Evolutionary conservation across 2,797 vertebrate genomes (phyloP).

Genomic region (Amphiprion clarkii): DNA sequence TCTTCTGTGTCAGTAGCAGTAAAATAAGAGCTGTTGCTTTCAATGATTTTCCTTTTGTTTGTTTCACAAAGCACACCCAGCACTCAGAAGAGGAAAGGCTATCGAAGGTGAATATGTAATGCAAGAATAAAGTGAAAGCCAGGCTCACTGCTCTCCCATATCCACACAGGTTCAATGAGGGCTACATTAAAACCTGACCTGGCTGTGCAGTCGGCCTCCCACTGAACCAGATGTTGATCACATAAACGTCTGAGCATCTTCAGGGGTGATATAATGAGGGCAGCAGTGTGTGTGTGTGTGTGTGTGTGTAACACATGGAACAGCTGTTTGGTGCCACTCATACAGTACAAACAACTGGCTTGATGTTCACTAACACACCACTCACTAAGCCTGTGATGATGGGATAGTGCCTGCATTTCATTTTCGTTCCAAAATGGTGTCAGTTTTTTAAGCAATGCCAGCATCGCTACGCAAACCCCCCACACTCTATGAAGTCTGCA

Average conservation of each 20-base stretch:
- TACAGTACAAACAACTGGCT: background rate
- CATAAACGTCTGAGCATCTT: conserved; percentile 37
- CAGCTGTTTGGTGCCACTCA: conserved; percentile 24
- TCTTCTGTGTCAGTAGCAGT: conserved; percentile 28
- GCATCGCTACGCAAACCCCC: conserved; percentile 1
- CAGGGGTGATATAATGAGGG: conserved; percentile 25
- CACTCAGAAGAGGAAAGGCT: conserved; percentile 1
- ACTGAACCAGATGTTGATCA: conserved; percentile 47
- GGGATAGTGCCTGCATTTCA: background rate
- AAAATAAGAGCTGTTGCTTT: conserved; percentile 40
- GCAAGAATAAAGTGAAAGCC: conserved; percentile 28
- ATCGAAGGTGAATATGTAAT: conserved; percentile 24
- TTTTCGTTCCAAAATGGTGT: conserved; percentile 33
- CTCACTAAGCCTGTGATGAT: conserved; percentile 23
- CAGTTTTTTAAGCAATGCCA: conserved; percentile 17
- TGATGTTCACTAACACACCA: conserved; percentile 10
- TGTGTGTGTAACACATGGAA: conserved; percentile 5
- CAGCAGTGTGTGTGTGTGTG: conserved; percentile 7
- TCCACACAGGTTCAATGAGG: conserved; percentile 18
- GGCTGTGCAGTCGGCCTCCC: background rate
- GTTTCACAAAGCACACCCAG: conserved; percentile 36
- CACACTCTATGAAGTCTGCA: background rate
- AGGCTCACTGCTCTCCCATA: conserved; percentile 15
- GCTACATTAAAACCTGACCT: conserved; percentile 28
- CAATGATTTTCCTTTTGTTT: conserved; percentile 24